phyloP scores from a whole-genome alignment of 2,888 invertebrate species.

The Sinhomidia bicolor region DNA sequence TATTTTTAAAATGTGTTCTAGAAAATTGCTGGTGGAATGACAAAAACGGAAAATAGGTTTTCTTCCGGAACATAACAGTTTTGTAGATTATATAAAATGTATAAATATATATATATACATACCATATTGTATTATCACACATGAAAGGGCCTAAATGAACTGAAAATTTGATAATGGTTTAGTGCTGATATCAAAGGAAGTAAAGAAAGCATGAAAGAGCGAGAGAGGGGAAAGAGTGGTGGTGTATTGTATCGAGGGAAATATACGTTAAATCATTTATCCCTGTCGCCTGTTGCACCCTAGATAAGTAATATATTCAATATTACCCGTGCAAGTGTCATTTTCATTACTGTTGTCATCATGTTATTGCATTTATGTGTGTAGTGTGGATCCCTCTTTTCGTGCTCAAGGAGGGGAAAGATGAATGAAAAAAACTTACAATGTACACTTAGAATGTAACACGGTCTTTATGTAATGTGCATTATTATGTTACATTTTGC shows the following conservation, averaged over 20 bases:
- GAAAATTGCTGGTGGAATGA: neutral
- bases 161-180: conserved; percentile 43
- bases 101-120: too few species aligned
- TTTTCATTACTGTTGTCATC: conserved; percentile 45
- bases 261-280: conserved; percentile 63
- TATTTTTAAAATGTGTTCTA: neutral
- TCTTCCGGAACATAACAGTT: neutral
- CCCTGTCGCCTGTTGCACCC: conserved; percentile 70
- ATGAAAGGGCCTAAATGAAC: conserved; percentile 11
- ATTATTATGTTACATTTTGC: neutral
- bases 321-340: conserved; percentile 36
- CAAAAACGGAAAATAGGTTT: neutral
- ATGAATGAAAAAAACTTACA: neutral
- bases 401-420: conserved; percentile 22
- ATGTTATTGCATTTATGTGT: conserved; percentile 18
- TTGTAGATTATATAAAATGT: too few species aligned
- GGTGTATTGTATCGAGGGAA: neutral
- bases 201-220: neutral
- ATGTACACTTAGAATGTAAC: neutral
- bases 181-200: neutral
- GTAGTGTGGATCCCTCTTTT: neutral
- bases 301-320: conserved; percentile 65
- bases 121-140: neutral
- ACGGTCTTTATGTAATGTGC: neutral
- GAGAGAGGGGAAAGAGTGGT: neutral